Evolutionary conservation across 2,797 vertebrate species (phyloP).

Genomic region (Benthosema pterotum): DNA sequence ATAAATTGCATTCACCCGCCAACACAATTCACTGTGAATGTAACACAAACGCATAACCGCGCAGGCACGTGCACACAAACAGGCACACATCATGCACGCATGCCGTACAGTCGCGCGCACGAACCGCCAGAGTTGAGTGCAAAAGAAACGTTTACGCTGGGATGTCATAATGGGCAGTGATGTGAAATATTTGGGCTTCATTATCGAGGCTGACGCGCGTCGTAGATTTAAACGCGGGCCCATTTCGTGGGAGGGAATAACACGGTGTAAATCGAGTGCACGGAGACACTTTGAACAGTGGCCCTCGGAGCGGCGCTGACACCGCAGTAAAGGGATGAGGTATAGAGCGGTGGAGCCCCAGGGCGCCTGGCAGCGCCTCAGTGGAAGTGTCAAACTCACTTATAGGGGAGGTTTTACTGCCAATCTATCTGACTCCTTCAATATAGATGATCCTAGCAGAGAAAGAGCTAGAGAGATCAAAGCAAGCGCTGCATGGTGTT

Average conservation of each 20-base stretch:
- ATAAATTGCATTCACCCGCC: no score
- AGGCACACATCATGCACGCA: not conserved
- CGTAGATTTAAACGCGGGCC: constrained; percentile 47
- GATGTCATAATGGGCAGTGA: constrained; percentile 28
- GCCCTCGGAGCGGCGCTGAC: constrained; percentile 55
- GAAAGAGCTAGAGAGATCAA: constrained; percentile 28
- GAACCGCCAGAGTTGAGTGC: constrained; percentile 17
- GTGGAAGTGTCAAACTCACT: constrained; percentile 69
- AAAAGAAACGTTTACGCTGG: not conserved
- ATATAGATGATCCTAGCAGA: constrained; percentile 27
- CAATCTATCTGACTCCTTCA: constrained; percentile 56
- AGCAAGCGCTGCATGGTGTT: constrained; percentile 36
- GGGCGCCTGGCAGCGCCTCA: constrained; percentile 58
- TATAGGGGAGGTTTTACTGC: constrained; percentile 62
- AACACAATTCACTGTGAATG: no score
- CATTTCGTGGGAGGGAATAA: constrained; percentile 33
- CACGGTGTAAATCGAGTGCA: constrained; percentile 54
- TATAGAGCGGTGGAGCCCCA: constrained; percentile 49
- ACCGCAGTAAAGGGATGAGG: constrained; percentile 68
- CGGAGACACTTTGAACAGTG: constrained; percentile 55
- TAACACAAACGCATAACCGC: not conserved
- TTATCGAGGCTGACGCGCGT: constrained; percentile 20
- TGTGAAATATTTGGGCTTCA: no score
- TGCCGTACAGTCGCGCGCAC: constrained; percentile 1
- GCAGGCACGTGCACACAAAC: not conserved